Evolutionary conservation across 1,140 invertebrate species (phyloP), one percentile per base, ranked within the genome.

Genomic region (Lasioglossum baleicum): DNA sequence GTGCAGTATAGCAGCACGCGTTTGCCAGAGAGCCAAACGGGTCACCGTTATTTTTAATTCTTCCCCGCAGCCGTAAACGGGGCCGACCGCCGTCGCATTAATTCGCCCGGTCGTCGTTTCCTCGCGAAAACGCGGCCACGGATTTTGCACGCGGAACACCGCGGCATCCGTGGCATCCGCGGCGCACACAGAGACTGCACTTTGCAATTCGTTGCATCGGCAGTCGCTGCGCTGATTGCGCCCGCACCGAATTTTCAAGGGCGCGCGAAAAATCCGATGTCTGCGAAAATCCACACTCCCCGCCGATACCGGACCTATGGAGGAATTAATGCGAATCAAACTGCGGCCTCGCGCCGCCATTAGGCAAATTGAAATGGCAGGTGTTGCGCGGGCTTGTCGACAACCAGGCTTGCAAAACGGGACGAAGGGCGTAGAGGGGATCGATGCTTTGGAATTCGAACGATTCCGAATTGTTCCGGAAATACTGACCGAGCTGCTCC

Each of bases 1-100:
- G 35, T 5, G 2, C 35, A 35, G 35, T 5, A 5, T 35, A 35
- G 35, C 35, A 35, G 35, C 35, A 35, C 35, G 35, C 35, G 35
- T 35, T 35, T 35, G 35, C 35, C 35, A 5, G 35, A 13, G 75
- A 42, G 69, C 69, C 69, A 72, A 72, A 63, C 68, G 48, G 76
- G 76, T 78, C 76, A 78, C 15, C 61, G 69, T 72, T 76, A 73
- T 78, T 78, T 79, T 79, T 79, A 56, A 66, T 65, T 79, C 44
- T 7, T 44, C 10, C 60, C 51, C 17, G 51, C 15, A 15, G 51
- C 51, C 51, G 61, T 72, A 44, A 56, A 64, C 76, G 60, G 22
- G 17, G 17, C 15, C n/a, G 8, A 5, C 31, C 56, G 17, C 67
- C 61, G 44, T 13, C 22, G n/a, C 48, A 48, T 35, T 53, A 53